These are phyloP conservation scores for Phortica magna DNA, from an alignment of 2,888 invertebrate species.

Conservation along the genomic window DNA sequence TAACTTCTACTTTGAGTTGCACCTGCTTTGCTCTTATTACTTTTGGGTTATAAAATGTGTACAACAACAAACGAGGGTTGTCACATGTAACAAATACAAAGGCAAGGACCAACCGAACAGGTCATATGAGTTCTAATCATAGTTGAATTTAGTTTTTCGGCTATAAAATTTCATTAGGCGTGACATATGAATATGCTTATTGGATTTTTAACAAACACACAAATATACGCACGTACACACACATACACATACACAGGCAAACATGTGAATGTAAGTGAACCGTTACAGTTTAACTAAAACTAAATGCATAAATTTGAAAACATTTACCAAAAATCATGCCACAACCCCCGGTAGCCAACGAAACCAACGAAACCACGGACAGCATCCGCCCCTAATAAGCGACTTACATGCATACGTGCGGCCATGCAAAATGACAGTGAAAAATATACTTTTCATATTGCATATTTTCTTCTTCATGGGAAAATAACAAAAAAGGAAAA, in stretches of 20 bases:
- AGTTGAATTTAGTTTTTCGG: conserved; percentile 35
- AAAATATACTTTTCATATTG: conserved; percentile 10
- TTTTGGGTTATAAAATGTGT: not conserved
- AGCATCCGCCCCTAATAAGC: conserved; percentile 4
- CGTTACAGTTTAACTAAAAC: conserved; percentile 9
- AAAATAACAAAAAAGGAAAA: conserved; percentile 3
- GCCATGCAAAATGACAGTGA: conserved; percentile 22
- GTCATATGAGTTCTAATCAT: not conserved
- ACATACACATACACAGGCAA: not conserved
- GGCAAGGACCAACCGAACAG: not conserved
- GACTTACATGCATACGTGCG: not conserved
- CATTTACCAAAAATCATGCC: not conserved
- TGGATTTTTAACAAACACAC: conserved; percentile 8
- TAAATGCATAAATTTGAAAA: conserved; percentile 24
- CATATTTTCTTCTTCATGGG: conserved; percentile 20
- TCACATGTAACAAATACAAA: not conserved
- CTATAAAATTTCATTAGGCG: conserved; percentile 72
- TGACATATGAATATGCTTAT: conserved; percentile 57
- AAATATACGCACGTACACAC: not conserved
- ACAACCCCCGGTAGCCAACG: not conserved
- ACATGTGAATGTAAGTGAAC: not conserved
- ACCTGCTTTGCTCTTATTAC: conserved; percentile 12
- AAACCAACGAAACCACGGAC: not conserved
- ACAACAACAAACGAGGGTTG: conserved; percentile 5
- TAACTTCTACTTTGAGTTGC: not conserved